A percentile compares a stretch with the other conserved stretches of the same genome.
Evolutionary conservation across 2,113 vertebrate species (phyloP).

Genomic region (Xenopus borealis): DNA sequence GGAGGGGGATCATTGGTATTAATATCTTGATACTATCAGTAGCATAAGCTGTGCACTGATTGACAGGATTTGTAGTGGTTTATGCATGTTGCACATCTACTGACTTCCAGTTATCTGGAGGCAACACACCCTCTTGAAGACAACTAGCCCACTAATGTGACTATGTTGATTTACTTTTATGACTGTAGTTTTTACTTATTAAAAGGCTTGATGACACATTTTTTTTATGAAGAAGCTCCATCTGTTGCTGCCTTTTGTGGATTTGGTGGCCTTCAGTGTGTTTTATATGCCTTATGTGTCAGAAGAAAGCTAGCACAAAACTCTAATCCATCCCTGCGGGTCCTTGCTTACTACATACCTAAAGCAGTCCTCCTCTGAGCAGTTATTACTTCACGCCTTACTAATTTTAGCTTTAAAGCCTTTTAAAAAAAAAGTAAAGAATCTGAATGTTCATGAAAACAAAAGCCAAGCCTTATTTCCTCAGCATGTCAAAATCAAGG

Average conservation of each 20-base stretch:
- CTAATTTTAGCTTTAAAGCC: conserved; percentile 31
- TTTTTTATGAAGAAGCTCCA: too few species aligned
- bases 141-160: background rate
- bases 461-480: conserved; percentile 33
- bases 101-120: conserved; percentile 1
- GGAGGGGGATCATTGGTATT: conserved; percentile 15
- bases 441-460: conserved; percentile 17
- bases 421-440: conserved; percentile 14
- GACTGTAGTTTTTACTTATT: too few species aligned
- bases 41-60: background rate
- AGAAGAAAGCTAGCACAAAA: background rate
- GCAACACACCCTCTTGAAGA: conserved; percentile 17
- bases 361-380: background rate
- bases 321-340: background rate
- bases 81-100: conserved; percentile 6
- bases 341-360: background rate
- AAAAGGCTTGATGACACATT: too few species aligned
- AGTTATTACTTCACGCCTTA: conserved; percentile 8
- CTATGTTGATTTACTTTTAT: too few species aligned
- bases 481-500: conserved; percentile 18
- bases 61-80: conserved; percentile 19
- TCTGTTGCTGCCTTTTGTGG: too few species aligned
- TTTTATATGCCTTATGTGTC: background rate
- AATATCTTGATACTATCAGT: conserved; percentile 13
- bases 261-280: background rate